Conservation (phyloP, 2,113 vertebrate genomes). For the Chionis minor region DNA sequence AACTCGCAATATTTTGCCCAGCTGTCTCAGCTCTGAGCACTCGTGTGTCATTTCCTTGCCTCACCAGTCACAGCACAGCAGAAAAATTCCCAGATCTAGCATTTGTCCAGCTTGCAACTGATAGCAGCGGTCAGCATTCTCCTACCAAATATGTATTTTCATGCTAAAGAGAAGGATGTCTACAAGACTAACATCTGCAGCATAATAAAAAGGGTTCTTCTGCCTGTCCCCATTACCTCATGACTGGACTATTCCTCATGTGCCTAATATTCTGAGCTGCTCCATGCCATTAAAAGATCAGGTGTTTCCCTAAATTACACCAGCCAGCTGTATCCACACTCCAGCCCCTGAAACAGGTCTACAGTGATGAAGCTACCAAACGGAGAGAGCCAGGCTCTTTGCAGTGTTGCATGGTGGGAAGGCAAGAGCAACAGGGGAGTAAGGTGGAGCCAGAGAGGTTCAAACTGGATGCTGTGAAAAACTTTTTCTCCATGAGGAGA, state of each 20-base stretch:
- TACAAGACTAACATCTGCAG: not conserved
- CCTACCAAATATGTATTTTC: not conserved
- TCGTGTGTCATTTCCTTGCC: accelerated
- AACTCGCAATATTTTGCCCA: not conserved
- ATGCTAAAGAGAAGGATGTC: not conserved
- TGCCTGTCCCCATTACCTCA: not conserved
- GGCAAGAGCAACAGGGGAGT: not conserved
- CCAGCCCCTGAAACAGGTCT: not conserved
- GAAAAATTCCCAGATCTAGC: not conserved
- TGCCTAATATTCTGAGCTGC: not conserved
- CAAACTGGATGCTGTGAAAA: not conserved
- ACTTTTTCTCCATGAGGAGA: not conserved
- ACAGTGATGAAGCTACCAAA: not conserved
- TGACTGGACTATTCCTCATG: not conserved
- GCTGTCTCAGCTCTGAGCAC: not conserved
- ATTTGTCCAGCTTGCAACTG: not conserved
- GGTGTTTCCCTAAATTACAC: not conserved
- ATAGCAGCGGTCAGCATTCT: not conserved
- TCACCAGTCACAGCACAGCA: not conserved
- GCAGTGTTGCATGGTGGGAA: not conserved
- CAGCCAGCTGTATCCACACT: not conserved
- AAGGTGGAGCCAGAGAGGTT: not conserved
- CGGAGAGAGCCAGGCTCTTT: not conserved
- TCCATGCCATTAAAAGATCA: not conserved
- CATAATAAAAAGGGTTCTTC: not conserved